Conservation (phyloP, 2,888 invertebrate genomes). For the Melieria picta region DNA sequence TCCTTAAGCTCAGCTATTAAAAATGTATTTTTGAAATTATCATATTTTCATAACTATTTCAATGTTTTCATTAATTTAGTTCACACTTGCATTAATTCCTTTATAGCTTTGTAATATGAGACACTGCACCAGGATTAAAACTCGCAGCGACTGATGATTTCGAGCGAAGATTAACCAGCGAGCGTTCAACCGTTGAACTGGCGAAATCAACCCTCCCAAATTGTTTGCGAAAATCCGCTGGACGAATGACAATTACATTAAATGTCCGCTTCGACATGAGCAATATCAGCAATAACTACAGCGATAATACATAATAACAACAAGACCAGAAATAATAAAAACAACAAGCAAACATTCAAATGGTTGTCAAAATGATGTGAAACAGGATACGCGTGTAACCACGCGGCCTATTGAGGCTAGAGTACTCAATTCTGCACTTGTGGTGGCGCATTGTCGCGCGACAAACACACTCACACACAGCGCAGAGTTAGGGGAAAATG, state of each 20-base stretch:
- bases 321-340: conserved; percentile 32
- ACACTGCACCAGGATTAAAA: too few relatives aligned
- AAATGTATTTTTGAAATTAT: too few relatives aligned
- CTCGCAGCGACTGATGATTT: too few relatives aligned
- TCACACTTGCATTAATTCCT: too few relatives aligned
- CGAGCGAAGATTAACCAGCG: too few relatives aligned
- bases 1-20: too few relatives aligned
- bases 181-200: too few relatives aligned
- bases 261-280: conserved; percentile 43
- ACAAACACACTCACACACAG: conserved; percentile 1
- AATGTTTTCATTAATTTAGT: too few relatives aligned
- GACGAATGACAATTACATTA: conserved; percentile 51
- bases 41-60: too few relatives aligned
- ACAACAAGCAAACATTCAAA: conserved; percentile 42
- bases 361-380: conserved; percentile 61
- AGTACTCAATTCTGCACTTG: too few relatives aligned
- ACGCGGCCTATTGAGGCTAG: conserved; percentile 11
- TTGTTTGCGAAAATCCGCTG: conserved; percentile 9
- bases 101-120: too few relatives aligned
- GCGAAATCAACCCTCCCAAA: not conserved
- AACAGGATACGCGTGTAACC: conserved; percentile 66
- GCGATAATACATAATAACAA: conserved; percentile 13
- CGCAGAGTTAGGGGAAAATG: not conserved
- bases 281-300: conserved; percentile 47
- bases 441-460: too few relatives aligned